A percentile compares a stretch with the other conserved stretches of the same genome.
These are phyloP conservation scores for Phymorhynchus buccinoides DNA, from an alignment of 1,140 invertebrate species.

Conservation along the genomic window DNA sequence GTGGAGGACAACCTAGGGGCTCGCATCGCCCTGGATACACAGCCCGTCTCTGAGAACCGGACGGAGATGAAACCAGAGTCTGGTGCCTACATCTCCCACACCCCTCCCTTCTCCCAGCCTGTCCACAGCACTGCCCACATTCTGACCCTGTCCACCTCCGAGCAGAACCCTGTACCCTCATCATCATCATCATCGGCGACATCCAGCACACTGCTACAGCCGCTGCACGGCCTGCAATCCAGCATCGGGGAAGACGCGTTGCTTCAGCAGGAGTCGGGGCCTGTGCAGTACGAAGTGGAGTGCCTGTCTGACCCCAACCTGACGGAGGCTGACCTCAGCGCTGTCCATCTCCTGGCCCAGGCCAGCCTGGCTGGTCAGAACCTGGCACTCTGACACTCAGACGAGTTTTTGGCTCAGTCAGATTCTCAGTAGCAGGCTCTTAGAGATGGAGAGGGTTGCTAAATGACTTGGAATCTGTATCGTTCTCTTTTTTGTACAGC, in stretches of 20 bases:
- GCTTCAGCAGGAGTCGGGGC: slow-evolving; percentile 23
- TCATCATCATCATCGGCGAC: neutral
- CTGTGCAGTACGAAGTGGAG: slow-evolving; percentile 54
- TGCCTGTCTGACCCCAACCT: slow-evolving; percentile 44
- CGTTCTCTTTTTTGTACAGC: neutral
- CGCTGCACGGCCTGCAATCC: neutral
- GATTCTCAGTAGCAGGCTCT: neutral
- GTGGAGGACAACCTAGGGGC: neutral
- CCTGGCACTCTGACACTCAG: neutral
- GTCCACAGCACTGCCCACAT: neutral
- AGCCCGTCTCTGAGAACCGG: neutral
- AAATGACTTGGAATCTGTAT: neutral
- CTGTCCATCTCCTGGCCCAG: slow-evolving; percentile 51
- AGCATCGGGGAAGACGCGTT: neutral
- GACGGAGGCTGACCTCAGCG: slow-evolving; percentile 51
- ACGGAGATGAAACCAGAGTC: neutral
- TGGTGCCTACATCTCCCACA: neutral
- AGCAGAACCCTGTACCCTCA: neutral
- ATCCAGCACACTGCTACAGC: neutral
- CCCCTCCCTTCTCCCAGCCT: neutral
- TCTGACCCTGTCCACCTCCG: neutral
- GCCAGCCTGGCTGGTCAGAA: slow-evolving; percentile 34
- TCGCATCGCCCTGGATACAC: neutral
- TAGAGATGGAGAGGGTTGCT: neutral
- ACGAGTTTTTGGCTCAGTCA: neutral